Percentiles rank a stretch among this genome's conserved stretches.
Conservation (phyloP, 1,140 invertebrate genomes). For the Heliconius nattereri region DNA sequence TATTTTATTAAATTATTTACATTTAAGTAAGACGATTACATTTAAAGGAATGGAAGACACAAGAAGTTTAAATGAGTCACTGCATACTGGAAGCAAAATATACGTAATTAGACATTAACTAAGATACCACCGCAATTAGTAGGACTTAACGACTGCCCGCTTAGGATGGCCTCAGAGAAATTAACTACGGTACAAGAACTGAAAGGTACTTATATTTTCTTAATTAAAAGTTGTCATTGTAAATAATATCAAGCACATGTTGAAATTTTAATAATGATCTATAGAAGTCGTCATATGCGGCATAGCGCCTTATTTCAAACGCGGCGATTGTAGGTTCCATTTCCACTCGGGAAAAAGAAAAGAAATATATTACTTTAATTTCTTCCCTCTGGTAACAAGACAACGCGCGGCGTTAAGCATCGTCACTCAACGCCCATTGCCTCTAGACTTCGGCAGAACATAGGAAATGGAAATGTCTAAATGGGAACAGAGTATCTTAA, state of each 20-base stretch:
- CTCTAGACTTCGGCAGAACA: too few species aligned
- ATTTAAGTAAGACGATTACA: background rate
- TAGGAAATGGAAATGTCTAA: too few species aligned
- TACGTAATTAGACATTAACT: slow-evolving; percentile 42
- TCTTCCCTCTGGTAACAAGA: too few species aligned
- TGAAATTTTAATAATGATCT: background rate
- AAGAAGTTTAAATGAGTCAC: slow-evolving; percentile 15
- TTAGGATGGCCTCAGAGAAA: slow-evolving; percentile 41
- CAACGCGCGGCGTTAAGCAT: too few species aligned
- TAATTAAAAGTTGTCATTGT: slow-evolving; percentile 6
- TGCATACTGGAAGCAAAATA: slow-evolving; percentile 28
- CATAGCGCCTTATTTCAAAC: background rate
- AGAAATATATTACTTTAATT: too few species aligned
- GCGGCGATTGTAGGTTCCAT: too few species aligned
- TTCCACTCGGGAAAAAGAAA: too few species aligned
- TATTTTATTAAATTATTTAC: too few species aligned
- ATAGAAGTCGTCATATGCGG: background rate
- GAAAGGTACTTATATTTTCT: background rate
- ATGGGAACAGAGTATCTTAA: too few species aligned
- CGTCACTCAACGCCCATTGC: too few species aligned
- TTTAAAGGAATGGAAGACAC: background rate
- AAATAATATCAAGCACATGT: background rate
- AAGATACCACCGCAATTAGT: slow-evolving; percentile 41
- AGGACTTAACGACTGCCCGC: slow-evolving; percentile 46
- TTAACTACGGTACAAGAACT: slow-evolving; percentile 35